A percentile compares a stretch with the other conserved stretches of the same genome.
phyloP scores from a whole-genome alignment of 2,888 invertebrate species.

The Eurytoma californica region DNA sequence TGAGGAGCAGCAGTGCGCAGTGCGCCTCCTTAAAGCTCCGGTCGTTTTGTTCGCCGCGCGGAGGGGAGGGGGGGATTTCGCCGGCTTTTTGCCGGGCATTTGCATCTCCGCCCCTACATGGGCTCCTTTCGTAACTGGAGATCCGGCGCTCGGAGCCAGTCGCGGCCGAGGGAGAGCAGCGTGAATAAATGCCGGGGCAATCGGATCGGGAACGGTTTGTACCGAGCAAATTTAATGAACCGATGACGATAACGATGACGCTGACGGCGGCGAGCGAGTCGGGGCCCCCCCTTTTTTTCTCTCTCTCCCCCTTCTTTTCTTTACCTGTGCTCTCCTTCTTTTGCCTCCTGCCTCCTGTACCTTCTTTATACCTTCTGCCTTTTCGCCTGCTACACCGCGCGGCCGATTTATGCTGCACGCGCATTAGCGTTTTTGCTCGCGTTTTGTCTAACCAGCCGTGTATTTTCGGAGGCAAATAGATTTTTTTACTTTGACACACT shows the following conservation, averaged over 20 bases:
- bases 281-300: constrained; percentile 39
- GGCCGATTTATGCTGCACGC: neutral
- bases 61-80: constrained; percentile 14
- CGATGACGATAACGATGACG: constrained; percentile 53
- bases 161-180: constrained; percentile 22
- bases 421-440: neutral
- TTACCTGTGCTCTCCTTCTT: constrained; percentile 1
- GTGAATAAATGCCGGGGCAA: constrained; percentile 51
- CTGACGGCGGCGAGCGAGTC: constrained; percentile 42
- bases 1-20: constrained; percentile 57
- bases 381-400: neutral
- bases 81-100: constrained; percentile 40
- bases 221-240: constrained; percentile 54
- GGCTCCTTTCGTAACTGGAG: constrained; percentile 47
- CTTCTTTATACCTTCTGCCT: constrained; percentile 14
- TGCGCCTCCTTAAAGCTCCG: constrained; percentile 39
- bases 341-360: constrained; percentile 24
- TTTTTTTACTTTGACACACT: neutral
- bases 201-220: constrained; percentile 52
- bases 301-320: constrained; percentile 35
- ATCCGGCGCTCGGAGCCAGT: constrained; percentile 17
- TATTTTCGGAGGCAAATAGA: neutral
- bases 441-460: neutral
- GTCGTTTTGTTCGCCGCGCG: constrained; percentile 11
- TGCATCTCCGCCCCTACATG: constrained; percentile 51